Conservation (phyloP, 1,140 invertebrate species). For the Drosophila setifemur region DNA sequence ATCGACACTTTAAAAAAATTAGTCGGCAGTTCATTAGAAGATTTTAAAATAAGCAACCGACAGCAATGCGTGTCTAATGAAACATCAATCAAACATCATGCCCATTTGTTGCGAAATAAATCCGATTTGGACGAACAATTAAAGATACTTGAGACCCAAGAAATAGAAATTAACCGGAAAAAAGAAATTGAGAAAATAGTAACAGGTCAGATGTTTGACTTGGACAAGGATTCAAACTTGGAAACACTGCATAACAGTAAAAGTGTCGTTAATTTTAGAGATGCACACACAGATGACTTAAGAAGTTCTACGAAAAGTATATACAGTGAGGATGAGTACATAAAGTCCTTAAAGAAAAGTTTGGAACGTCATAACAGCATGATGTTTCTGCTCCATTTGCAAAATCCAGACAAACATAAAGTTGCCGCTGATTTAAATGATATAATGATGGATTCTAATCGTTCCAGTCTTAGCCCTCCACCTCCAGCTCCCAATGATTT, state of each 20-base stretch:
- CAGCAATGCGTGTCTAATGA: not conserved
- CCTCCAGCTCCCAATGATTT: conserved; percentile 87
- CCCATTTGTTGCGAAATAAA: conserved; percentile 68
- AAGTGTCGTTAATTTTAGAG: not conserved
- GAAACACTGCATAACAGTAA: not conserved
- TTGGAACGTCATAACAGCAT: conserved; percentile 80
- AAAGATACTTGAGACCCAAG: conserved; percentile 70
- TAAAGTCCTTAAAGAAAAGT: conserved; percentile 70
- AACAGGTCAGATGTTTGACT: not conserved
- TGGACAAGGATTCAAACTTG: not conserved
- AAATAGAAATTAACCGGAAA: conserved; percentile 70
- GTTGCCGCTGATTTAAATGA: conserved; percentile 39
- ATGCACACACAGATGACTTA: not conserved
- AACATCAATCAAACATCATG: conserved; percentile 1
- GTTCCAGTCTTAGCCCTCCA: conserved; percentile 90
- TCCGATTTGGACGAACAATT: conserved; percentile 75
- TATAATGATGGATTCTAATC: conserved; percentile 68
- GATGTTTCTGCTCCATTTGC: conserved; percentile 75
- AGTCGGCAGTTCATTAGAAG: conserved; percentile 69
- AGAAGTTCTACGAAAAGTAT: conserved; percentile 35
- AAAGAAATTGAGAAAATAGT: conserved; percentile 58
- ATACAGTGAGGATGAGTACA: conserved; percentile 80
- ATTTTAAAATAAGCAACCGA: conserved; percentile 20
- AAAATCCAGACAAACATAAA: conserved; percentile 71
- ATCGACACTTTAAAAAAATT: conserved; percentile 76